Conservation (phyloP, 2,113 vertebrate genomes). For the Onychostoma macrolepis region DNA sequence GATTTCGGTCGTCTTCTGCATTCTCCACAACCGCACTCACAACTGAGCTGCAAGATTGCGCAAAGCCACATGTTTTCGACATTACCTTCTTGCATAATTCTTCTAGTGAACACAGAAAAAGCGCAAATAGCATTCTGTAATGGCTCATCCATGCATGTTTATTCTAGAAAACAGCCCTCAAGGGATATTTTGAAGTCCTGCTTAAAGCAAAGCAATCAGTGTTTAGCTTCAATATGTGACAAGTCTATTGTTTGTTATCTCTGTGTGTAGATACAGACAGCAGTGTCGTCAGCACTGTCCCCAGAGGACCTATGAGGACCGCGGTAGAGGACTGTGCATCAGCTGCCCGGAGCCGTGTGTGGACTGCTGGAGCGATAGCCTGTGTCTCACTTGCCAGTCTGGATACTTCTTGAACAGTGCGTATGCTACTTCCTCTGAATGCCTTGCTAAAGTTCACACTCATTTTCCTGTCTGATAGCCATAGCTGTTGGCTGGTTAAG, state of each 20-base stretch:
- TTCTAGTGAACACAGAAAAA: neutral
- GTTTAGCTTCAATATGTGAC: conserved; percentile 4
- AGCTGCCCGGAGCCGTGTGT: conserved; percentile 72
- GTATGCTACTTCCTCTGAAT: conserved; percentile 48
- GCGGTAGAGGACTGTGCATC: conserved; percentile 68
- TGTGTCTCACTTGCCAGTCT: conserved; percentile 75
- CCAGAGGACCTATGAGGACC: conserved; percentile 74
- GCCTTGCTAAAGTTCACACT: neutral
- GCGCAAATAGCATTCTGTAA: neutral
- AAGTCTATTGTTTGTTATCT: conserved; percentile 34
- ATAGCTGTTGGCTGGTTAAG: neutral
- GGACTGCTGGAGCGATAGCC: conserved; percentile 74
- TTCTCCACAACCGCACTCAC: neutral
- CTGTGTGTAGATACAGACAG: conserved; percentile 72
- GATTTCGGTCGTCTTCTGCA: neutral
- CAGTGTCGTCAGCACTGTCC: conserved; percentile 80
- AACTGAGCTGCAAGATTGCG: neutral
- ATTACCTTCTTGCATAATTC: neutral
- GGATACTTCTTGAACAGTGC: conserved; percentile 76
- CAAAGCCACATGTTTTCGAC: neutral
- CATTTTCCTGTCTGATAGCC: neutral
- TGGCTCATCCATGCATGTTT: neutral
- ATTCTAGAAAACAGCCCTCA: neutral
- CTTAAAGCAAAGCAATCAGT: neutral
- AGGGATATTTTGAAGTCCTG: neutral